Evolutionary conservation across 2,888 invertebrate species (phyloP).

Genomic region (Machimus rusticus): DNA sequence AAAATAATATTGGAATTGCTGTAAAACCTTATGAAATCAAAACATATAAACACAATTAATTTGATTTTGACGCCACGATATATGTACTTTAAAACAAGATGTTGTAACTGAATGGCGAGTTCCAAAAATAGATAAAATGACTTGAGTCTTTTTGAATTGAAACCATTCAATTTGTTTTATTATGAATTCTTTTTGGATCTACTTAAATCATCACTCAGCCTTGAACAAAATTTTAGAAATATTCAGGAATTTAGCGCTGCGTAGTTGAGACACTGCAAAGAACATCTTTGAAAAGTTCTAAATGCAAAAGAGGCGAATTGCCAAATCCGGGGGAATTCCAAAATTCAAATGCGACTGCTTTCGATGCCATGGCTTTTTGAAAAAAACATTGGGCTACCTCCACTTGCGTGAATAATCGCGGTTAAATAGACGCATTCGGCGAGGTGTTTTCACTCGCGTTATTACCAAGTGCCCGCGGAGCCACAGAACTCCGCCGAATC

Average conservation of each 20-base stretch:
- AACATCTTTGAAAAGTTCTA: not conserved
- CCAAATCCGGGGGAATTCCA: not conserved
- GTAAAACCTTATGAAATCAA: too few relatives aligned
- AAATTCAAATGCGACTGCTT: not conserved
- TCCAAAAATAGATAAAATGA: too few relatives aligned
- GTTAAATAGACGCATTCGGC: not conserved
- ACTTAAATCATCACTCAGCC: not conserved
- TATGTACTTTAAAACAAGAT: too few relatives aligned
- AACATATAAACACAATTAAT: too few relatives aligned
- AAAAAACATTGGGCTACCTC: not conserved
- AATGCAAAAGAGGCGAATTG: not conserved
- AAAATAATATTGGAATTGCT: too few relatives aligned
- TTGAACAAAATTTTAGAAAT: not conserved
- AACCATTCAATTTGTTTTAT: not conserved
- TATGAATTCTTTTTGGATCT: not conserved
- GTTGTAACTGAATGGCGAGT: too few relatives aligned
- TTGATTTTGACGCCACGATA: too few relatives aligned
- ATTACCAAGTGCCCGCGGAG: not conserved
- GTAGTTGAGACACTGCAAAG: not conserved
- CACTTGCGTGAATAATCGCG: conserved; percentile 11
- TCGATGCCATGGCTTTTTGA: not conserved
- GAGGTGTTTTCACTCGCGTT: not conserved
- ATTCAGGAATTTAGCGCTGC: not conserved
- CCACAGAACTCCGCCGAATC: not conserved
- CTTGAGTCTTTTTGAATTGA: not conserved